Evolutionary conservation across 2,113 vertebrate species (phyloP).

Genomic region (Eulemur rufifrons): DNA sequence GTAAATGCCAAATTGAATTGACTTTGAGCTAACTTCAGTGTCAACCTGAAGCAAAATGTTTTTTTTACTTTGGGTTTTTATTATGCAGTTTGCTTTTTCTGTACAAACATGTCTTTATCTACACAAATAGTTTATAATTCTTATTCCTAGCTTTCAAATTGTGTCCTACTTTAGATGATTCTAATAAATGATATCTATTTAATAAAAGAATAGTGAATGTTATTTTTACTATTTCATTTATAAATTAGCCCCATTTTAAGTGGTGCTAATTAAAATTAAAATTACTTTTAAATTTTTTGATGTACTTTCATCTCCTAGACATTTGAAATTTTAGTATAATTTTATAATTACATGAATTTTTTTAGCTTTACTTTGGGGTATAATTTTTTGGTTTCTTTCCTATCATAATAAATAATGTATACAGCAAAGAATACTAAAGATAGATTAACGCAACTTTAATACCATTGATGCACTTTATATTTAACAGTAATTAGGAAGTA

Average conservation of each 20-base stretch:
- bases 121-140: background rate
- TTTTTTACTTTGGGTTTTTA: background rate
- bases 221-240: background rate
- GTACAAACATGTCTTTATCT: background rate
- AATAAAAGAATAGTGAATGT: background rate
- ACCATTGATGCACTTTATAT: background rate
- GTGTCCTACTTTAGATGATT: background rate
- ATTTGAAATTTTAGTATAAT: slow-evolving; percentile 25
- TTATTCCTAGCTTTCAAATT: background rate
- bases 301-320: background rate
- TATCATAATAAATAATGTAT: background rate
- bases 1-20: background rate
- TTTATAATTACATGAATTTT: background rate
- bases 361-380: background rate
- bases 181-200: background rate
- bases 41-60: background rate
- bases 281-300: background rate
- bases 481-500: background rate
- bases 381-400: background rate
- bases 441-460: background rate
- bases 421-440: background rate
- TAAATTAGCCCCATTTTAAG: background rate
- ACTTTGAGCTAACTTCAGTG: background rate
- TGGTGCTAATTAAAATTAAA: background rate
- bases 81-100: background rate